Percentiles rank a stretch among this genome's conserved stretches.
These are phyloP conservation scores for Sarcophaga bullata DNA, from an alignment of 1,140 invertebrate genomes.

Conservation along the genomic window DNA sequence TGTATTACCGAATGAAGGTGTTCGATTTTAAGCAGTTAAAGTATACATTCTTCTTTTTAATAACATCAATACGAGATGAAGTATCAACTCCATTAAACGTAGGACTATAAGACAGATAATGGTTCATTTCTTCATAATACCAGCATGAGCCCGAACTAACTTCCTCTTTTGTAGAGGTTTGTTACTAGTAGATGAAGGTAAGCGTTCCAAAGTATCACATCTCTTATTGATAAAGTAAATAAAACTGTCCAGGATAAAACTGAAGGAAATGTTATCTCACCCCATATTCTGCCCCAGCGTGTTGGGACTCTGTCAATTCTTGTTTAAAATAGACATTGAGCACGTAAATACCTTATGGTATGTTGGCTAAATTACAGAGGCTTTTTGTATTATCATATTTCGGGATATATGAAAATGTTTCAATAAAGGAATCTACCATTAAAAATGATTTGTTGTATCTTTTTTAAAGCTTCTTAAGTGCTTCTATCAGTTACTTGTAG, in stretches of 20 bases:
- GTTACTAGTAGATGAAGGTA: neutral
- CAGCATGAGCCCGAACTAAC: neutral
- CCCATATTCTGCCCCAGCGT: neutral
- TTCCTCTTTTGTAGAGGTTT: neutral
- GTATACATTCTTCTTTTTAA: neutral
- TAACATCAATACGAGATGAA: neutral
- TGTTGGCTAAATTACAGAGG: neutral
- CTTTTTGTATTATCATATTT: neutral
- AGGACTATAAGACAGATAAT: neutral
- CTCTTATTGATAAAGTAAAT: neutral
- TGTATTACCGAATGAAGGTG: neutral
- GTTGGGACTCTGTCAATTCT: neutral
- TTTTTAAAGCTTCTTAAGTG: neutral
- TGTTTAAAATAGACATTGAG: neutral
- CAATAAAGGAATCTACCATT: neutral
- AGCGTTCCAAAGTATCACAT: neutral
- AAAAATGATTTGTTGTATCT: neutral
- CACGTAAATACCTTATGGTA: neutral
- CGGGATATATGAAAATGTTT: neutral
- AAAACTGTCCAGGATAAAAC: neutral
- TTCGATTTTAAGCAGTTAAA: neutral
- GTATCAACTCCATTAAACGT: neutral
- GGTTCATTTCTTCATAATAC: neutral
- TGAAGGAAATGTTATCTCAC: neutral
- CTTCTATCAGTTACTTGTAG: neutral